Conservation (phyloP, 2,888 invertebrate species). For the Idaea straminata region DNA sequence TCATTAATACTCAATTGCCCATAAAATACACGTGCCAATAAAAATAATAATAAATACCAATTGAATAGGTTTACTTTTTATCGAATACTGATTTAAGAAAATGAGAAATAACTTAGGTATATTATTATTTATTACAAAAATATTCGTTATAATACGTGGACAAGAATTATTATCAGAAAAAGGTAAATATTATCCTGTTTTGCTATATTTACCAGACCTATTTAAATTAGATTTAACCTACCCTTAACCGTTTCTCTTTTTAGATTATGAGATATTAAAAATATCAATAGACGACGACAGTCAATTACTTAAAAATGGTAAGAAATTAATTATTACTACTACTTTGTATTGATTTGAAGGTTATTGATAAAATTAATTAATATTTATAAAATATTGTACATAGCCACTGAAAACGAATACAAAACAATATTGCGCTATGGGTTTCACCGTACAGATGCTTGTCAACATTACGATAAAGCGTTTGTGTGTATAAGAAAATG, state of each 20-base stretch:
- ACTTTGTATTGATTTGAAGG: too few species aligned
- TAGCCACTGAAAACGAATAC: conserved; percentile 15
- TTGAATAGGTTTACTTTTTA: background rate
- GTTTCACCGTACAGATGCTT: conserved; percentile 52
- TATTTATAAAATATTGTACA: background rate
- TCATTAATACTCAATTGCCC: background rate
- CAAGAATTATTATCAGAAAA: background rate
- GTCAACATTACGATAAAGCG: conserved; percentile 45
- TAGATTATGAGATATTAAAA: background rate
- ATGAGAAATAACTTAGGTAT: background rate
- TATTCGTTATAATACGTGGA: background rate
- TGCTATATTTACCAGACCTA: background rate
- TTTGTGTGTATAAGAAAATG: conserved; percentile 59
- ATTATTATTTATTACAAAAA: background rate
- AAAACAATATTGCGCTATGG: conserved; percentile 54
- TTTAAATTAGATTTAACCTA: background rate
- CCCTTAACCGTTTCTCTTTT: background rate
- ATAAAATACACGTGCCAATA: background rate
- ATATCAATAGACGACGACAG: background rate
- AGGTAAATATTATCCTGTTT: background rate
- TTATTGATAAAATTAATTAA: too few species aligned
- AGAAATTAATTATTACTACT: conserved; percentile 5
- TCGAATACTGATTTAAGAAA: background rate
- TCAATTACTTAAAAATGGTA: conserved; percentile 9
- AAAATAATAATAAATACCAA: background rate